Evolutionary conservation across 2,888 invertebrate genomes (phyloP).

Genomic region (Steinernema carpocapsae): DNA sequence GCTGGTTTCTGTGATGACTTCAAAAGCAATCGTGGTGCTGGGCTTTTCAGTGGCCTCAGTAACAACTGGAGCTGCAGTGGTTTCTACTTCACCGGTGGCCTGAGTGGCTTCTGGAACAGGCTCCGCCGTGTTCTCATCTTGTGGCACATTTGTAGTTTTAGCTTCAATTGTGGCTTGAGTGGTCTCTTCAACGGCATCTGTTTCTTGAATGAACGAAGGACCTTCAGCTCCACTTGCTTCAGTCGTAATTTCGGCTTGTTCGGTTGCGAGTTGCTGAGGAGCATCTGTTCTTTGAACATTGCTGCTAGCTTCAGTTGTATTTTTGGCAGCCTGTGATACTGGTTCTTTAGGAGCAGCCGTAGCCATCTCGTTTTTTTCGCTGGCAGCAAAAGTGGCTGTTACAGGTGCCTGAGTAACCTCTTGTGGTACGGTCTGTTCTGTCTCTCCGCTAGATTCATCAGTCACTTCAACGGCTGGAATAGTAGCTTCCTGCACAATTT

Average conservation of each 20-base stretch:
- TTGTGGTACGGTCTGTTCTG: background rate
- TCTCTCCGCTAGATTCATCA: conserved; percentile 10
- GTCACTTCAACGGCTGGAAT: background rate
- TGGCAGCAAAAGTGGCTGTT: background rate
- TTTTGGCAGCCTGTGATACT: background rate
- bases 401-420: conserved; percentile 24
- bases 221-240: background rate
- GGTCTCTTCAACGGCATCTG: background rate
- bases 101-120: too few relatives aligned
- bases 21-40: background rate
- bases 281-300: conserved; percentile 34
- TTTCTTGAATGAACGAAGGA: background rate
- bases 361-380: background rate
- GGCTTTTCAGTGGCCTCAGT: background rate
- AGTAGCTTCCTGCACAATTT: background rate
- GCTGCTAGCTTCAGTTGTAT: conserved; percentile 35
- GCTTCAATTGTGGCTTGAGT: background rate
- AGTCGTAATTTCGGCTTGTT: background rate
- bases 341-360: conserved; percentile 37
- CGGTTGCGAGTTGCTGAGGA: background rate
- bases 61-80: conserved; percentile 22
- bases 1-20: background rate
- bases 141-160: background rate
- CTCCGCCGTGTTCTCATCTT: background rate
- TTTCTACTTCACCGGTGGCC: background rate